These are phyloP conservation scores for Trissolcus japonicus DNA, from an alignment of 2,888 invertebrate genomes.

Conservation along the genomic window DNA sequence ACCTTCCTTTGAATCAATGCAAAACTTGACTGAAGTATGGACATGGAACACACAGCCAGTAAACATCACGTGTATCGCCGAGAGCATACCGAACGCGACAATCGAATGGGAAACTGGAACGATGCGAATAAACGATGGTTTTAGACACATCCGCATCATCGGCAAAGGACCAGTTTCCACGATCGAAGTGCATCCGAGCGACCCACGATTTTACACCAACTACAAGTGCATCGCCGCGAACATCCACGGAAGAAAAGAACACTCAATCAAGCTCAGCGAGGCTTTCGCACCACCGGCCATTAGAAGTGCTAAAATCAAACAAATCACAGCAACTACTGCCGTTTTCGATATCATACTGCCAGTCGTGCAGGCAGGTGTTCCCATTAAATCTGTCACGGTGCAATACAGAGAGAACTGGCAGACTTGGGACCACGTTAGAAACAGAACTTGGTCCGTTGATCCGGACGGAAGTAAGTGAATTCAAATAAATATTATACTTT, in stretches of 20 bases:
- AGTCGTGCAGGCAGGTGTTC: constrained; percentile 84
- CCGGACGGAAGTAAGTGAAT: constrained; percentile 65
- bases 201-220: constrained; percentile 82
- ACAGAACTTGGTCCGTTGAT: constrained; percentile 86
- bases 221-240: constrained; percentile 92
- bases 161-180: constrained; percentile 85
- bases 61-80: constrained; percentile 92
- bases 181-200: constrained; percentile 83
- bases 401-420: constrained; percentile 85
- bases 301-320: constrained; percentile 81
- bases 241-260: constrained; percentile 82
- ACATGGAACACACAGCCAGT: constrained; percentile 89
- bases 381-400: constrained; percentile 84
- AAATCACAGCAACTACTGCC: constrained; percentile 89
- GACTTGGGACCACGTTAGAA: constrained; percentile 83
- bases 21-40: constrained; percentile 83
- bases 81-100: constrained; percentile 93
- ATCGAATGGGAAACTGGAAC: constrained; percentile 85
- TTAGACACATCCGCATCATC: constrained; percentile 77
- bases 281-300: constrained; percentile 84
- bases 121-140: background rate
- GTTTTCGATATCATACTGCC: constrained; percentile 88
- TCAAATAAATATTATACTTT: background rate
- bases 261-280: constrained; percentile 84
- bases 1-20: constrained; percentile 86